A percentile compares a stretch with the other conserved stretches of the same genome.
phyloP scores from a whole-genome alignment of 2,113 vertebrate genomes.

The Nyctibius bracteatus region DNA sequence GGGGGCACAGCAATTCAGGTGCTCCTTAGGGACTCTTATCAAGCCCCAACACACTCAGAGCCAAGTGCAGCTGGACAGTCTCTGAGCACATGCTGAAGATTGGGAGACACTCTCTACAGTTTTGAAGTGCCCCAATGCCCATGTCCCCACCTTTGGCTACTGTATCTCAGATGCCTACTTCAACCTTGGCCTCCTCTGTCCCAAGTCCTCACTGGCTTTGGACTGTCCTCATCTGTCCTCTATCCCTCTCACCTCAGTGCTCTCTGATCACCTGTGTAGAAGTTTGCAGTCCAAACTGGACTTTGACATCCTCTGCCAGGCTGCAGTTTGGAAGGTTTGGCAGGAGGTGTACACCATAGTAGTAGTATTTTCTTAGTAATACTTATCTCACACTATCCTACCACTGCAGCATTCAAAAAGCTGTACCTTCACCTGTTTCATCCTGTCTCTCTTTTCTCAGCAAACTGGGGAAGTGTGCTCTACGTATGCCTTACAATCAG shows the following conservation, averaged over 20 bases:
- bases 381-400: not conserved
- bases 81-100: not conserved
- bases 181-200: not conserved
- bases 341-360: not conserved
- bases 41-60: not conserved
- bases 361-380: not conserved
- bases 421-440: not conserved
- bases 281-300: fast-evolving
- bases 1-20: not conserved
- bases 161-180: not conserved
- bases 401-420: not conserved
- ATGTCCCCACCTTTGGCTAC: not conserved
- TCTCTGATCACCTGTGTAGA: not conserved
- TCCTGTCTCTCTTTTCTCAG: not conserved
- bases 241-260: not conserved
- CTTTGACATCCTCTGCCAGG: not conserved
- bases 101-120: not conserved
- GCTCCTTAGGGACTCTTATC: not conserved
- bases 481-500: not conserved
- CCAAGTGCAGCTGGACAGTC: not conserved
- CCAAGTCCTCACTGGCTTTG: not conserved
- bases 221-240: not conserved
- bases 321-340: not conserved
- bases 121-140: not conserved
- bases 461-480: not conserved